Evolutionary conservation across 2,888 invertebrate species (phyloP).

Genomic region (Drosophila greeni): DNA sequence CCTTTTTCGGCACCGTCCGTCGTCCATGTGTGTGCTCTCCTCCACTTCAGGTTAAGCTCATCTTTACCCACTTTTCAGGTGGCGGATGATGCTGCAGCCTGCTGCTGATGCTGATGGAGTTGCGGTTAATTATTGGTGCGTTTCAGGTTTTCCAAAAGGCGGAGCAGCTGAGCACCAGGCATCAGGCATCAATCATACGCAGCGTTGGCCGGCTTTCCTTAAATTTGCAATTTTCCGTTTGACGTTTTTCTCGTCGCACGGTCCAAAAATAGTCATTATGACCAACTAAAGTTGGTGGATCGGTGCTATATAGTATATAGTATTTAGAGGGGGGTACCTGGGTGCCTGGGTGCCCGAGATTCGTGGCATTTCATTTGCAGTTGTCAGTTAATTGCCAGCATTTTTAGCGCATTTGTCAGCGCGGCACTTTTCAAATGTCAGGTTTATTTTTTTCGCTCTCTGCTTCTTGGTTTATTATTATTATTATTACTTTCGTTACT

Average conservation of each 20-base stretch:
- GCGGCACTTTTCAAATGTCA: constrained; percentile 41
- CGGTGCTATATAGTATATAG: background rate
- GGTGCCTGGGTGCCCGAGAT: constrained; percentile 24
- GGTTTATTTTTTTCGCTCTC: background rate
- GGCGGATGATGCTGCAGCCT: background rate
- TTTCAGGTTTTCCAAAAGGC: constrained; percentile 23
- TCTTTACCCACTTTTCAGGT: constrained; percentile 73
- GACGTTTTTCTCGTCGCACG: constrained; percentile 48
- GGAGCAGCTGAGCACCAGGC: constrained; percentile 3
- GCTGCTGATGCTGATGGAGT: background rate
- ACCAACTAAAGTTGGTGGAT: constrained; percentile 43
- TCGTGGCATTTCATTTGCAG: constrained; percentile 32
- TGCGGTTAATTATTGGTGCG: constrained; percentile 52
- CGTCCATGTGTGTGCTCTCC: background rate
- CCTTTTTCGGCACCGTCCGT: constrained; percentile 56
- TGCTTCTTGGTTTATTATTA: background rate
- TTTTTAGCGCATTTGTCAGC: constrained; percentile 57
- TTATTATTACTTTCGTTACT: background rate
- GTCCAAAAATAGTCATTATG: constrained; percentile 71
- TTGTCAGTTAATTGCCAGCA: constrained; percentile 60
- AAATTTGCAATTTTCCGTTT: constrained; percentile 46
- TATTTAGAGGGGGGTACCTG: background rate
- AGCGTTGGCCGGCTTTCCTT: constrained; percentile 46
- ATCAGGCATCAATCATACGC: constrained; percentile 63
- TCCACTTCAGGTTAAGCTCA: constrained; percentile 64